These are phyloP conservation scores for Trichonephila clavata DNA, from an alignment of 1,140 invertebrate species.

Conservation along the genomic window DNA sequence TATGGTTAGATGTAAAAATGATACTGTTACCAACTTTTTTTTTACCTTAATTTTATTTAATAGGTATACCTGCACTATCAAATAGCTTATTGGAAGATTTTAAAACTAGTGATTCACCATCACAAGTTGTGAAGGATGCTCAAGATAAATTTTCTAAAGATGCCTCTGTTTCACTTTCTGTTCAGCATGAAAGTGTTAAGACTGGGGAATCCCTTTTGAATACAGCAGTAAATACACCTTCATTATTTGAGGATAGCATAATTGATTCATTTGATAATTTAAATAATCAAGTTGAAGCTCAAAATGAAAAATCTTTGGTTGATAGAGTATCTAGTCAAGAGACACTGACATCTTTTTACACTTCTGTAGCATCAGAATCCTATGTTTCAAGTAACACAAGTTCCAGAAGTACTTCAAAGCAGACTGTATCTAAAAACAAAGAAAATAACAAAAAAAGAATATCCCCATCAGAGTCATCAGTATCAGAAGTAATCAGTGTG, in stretches of 20 bases:
- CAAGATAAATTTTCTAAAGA: background rate
- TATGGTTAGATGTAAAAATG: too few relatives aligned
- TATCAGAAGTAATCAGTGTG: constrained; percentile 58
- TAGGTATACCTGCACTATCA: background rate
- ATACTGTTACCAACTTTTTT: background rate
- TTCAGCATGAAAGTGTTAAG: background rate
- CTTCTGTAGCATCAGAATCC: background rate
- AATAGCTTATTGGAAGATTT: background rate
- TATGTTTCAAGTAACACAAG: background rate
- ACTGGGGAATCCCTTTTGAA: background rate
- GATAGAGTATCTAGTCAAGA: background rate
- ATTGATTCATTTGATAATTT: background rate
- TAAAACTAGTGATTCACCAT: background rate
- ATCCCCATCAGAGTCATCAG: constrained; percentile 49
- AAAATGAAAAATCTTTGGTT: background rate
- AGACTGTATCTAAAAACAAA: background rate
- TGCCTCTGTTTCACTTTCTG: background rate
- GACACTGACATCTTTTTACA: background rate
- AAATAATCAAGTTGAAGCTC: background rate
- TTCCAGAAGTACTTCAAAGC: background rate
- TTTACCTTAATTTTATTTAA: background rate
- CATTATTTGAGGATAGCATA: background rate
- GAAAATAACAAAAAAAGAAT: background rate
- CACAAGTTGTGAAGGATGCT: background rate
- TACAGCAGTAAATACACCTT: background rate